phyloP scores from a whole-genome alignment of 1,140 invertebrate genomes.

The Venturia canescens region DNA sequence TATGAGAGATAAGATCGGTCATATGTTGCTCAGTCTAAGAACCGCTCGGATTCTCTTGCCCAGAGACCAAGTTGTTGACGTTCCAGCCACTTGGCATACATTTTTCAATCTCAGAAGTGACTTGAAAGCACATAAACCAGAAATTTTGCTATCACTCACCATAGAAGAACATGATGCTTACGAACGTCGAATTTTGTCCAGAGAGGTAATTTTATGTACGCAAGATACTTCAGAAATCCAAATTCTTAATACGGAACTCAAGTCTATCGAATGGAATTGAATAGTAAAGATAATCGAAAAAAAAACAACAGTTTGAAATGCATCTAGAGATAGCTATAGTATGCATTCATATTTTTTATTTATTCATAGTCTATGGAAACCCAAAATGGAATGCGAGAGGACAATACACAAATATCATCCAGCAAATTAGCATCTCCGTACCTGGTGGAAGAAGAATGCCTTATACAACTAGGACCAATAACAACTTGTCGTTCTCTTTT shows the following conservation, averaged over 20 bases:
- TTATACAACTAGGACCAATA: conserved; percentile 72
- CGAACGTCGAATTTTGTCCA: neutral
- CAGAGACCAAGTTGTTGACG: conserved; percentile 55
- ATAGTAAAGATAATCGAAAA: too few species aligned
- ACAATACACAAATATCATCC: neutral
- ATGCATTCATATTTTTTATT: neutral
- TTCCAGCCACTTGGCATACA: conserved; percentile 74
- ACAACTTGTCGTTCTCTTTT: conserved; percentile 67
- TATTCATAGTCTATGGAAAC: neutral
- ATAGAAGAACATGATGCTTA: conserved; percentile 69
- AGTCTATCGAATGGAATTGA: too few species aligned
- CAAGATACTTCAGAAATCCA: too few species aligned
- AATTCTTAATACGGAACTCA: too few species aligned
- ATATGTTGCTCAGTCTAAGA: conserved; percentile 74
- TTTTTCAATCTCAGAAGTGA: conserved; percentile 74
- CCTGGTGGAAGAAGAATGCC: conserved; percentile 65
- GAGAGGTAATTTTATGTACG: conserved; percentile 38
- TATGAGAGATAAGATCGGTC: conserved; percentile 75
- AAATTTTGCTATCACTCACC: conserved; percentile 75
- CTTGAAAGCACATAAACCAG: conserved; percentile 73
- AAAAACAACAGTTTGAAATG: too few species aligned
- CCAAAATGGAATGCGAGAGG: neutral
- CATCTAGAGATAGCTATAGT: neutral
- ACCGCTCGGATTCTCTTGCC: conserved; percentile 73
- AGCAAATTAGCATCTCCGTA: conserved; percentile 56